These are phyloP conservation scores for Microcebus ravelobensis DNA, from an alignment of 2,113 vertebrate genomes.

Conservation along the genomic window DNA sequence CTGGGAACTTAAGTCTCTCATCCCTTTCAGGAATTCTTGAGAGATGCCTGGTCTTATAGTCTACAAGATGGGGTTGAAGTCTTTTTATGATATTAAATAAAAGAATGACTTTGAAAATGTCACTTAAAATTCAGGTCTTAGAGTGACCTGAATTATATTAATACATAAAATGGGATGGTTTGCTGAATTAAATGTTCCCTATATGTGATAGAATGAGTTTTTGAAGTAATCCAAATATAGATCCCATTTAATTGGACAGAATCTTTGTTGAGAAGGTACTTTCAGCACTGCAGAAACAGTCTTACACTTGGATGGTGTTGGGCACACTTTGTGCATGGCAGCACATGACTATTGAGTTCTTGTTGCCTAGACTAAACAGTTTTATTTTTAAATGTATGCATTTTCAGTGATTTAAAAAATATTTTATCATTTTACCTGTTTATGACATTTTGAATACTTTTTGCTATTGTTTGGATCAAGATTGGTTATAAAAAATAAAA, in stretches of 20 bases:
- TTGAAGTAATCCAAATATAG: neutral
- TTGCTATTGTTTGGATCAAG: neutral
- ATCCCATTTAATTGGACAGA: neutral
- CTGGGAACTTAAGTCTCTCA: neutral
- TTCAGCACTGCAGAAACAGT: neutral
- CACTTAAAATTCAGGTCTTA: no score
- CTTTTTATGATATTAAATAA: neutral
- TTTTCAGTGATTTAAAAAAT: neutral
- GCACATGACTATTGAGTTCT: fast-evolving
- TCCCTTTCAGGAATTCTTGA: neutral
- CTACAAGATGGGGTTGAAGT: neutral
- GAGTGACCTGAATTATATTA: neutral
- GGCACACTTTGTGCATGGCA: neutral
- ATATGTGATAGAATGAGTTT: neutral
- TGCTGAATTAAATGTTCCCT: neutral
- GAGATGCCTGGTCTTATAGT: neutral
- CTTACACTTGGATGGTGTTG: neutral
- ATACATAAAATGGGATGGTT: neutral
- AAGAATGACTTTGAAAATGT: neutral
- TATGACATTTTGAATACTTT: neutral
- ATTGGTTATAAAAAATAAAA: neutral
- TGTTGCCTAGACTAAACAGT: neutral
- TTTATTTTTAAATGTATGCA: neutral
- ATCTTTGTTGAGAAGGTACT: neutral
- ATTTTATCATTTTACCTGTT: neutral